Evolutionary conservation across 1,140 invertebrate species (phyloP), one percentile per base, ranked within the genome.

Genomic region (Ephestia elutella): DNA sequence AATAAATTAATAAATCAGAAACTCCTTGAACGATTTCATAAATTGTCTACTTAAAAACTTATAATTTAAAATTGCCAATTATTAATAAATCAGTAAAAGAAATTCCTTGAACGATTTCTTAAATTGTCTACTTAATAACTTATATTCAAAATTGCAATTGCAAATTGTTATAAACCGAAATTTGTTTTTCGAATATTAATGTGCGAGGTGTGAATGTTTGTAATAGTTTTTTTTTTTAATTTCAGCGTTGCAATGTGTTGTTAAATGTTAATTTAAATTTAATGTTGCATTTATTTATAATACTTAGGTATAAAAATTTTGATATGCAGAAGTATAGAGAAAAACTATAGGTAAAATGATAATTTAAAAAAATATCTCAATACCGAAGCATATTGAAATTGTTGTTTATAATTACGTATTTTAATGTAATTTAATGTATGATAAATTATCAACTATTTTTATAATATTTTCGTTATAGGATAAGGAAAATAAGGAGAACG

Each of bases 371-470:
- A 32, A 32, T 44, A 20, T 50, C 49, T 50, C 19, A 50, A 20
- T 10, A 50, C 19, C 1, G 19, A 32, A 30, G 56, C 54, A 60
- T 66, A 64, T 59, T 11, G 30, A 65, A 68, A 60, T 63, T 57
- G 25, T 56, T 58, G 28, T 57, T 21, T 35, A 56, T 62, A 51
- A 59, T 68, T 62, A 58, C 57, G 59, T 57, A 57, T 51, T 55
- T 4, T 50, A 60, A 60, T 57, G 57, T 69, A 58, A 68, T 56
- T 57, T 51, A 60, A 56, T 54, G 70, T 75, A 73, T 75, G 73
- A 75, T 75, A 75, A 73, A 75, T 75, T 75, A 75, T 75, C 70
- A 75, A 35, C 30, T 56, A 19, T 19, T 28, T 21, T 5, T 1
- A 13, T 53, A n/a, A 25, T 25, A 25, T 25, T 25, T 25, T 25